Conservation (phyloP, 2,888 invertebrate genomes). For the Plebejus anna region DNA sequence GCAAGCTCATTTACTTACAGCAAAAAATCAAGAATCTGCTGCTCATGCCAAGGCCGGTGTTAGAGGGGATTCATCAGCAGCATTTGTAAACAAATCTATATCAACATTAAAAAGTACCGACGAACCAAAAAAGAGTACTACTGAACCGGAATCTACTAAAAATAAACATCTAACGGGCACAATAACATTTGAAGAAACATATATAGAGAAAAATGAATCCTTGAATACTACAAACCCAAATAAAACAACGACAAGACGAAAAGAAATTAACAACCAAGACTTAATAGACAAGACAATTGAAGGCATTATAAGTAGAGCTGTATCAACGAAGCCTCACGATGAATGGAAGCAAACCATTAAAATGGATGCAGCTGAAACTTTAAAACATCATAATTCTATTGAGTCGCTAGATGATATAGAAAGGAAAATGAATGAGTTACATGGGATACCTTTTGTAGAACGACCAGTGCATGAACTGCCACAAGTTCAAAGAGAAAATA, state of each 20-base stretch:
- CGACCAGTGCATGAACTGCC: slow-evolving; percentile 60
- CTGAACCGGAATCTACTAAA: neutral
- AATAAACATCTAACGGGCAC: neutral
- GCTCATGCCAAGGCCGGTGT: slow-evolving; percentile 45
- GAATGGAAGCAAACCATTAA: slow-evolving; percentile 41
- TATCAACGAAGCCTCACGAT: slow-evolving; percentile 48
- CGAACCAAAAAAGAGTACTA: slow-evolving; percentile 37
- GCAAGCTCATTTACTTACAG: slow-evolving; percentile 51
- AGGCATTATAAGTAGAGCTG: slow-evolving; percentile 61
- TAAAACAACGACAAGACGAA: slow-evolving; percentile 47
- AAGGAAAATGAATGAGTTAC: slow-evolving; percentile 73
- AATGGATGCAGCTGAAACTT: slow-evolving; percentile 40
- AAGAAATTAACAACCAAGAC: slow-evolving; percentile 61
- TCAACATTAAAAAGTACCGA: slow-evolving; percentile 43
- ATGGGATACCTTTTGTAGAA: slow-evolving; percentile 67
- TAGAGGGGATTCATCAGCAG: slow-evolving; percentile 52
- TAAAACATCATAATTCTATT: slow-evolving; percentile 42
- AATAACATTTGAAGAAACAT: slow-evolving; percentile 9
- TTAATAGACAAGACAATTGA: slow-evolving; percentile 71
- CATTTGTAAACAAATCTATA: slow-evolving; percentile 49
- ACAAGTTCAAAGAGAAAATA: slow-evolving; percentile 45
- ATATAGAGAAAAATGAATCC: slow-evolving; percentile 40
- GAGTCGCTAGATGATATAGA: slow-evolving; percentile 63
- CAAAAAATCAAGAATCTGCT: slow-evolving; percentile 53
- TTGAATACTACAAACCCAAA: slow-evolving; percentile 35